Percentiles rank a stretch among this genome's conserved stretches.
Conservation (phyloP, 1,140 invertebrate genomes). For the Yoshiicerus persimilis region DNA sequence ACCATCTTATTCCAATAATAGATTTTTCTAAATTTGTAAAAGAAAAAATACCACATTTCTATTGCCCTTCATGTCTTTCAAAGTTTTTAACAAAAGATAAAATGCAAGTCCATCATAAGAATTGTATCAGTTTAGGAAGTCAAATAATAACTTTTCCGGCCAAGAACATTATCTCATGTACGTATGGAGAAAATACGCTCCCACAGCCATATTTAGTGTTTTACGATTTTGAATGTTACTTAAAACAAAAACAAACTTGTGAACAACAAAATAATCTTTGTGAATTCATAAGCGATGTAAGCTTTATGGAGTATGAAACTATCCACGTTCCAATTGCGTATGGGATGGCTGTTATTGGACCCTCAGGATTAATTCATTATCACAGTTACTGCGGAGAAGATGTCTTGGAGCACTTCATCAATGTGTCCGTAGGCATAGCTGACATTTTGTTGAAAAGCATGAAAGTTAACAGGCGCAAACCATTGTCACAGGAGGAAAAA, state of each 20-base stretch:
- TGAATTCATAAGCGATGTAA: not conserved
- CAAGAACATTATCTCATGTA: not conserved
- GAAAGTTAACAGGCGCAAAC: not conserved
- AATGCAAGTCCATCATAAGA: not conserved
- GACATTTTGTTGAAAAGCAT: not conserved
- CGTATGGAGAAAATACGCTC: not conserved
- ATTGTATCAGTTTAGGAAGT: not conserved
- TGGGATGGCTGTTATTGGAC: not conserved
- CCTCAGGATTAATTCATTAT: not conserved
- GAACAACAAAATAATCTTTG: not conserved
- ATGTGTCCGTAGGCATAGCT: not conserved
- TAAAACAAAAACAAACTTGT: not conserved
- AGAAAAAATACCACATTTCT: not conserved
- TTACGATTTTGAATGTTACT: not conserved
- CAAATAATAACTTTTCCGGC: not conserved
- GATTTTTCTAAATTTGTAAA: not conserved
- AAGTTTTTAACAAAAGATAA: not conserved
- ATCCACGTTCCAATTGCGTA: not conserved
- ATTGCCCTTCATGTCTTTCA: not conserved
- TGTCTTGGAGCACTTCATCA: not conserved
- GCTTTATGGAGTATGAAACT: not conserved
- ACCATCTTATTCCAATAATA: not conserved
- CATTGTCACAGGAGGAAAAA: not conserved
- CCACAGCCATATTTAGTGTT: not conserved
- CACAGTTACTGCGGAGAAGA: not conserved